Evolutionary conservation across 2,113 vertebrate genomes (phyloP).

Genomic region (Prietella phreatophila): DNA sequence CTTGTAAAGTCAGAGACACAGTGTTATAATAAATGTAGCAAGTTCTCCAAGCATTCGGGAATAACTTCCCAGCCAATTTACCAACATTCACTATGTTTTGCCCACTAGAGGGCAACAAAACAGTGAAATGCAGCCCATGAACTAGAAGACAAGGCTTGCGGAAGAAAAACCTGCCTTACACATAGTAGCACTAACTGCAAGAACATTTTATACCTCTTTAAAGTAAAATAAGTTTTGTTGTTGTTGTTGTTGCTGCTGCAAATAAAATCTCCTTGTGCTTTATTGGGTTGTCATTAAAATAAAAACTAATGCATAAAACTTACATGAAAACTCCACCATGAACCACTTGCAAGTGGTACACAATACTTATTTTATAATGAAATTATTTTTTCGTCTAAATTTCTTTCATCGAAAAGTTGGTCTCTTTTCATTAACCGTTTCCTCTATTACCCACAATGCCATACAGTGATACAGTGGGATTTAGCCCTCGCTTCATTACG

Average conservation of each 20-base stretch:
- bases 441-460: not conserved
- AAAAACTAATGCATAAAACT: not conserved
- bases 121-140: not conserved
- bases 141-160: not conserved
- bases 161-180: not conserved
- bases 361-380: not conserved
- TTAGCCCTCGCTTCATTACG: not conserved
- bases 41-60: not conserved
- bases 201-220: not conserved
- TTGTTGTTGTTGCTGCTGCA: not conserved
- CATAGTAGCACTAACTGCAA: not conserved
- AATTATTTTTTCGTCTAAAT: not conserved
- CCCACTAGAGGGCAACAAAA: constrained; percentile 9
- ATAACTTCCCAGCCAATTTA: not conserved
- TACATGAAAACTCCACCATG: not conserved
- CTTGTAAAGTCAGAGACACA: not conserved
- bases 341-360: not conserved
- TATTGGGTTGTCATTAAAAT: not conserved
- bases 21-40: not conserved
- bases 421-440: not conserved
- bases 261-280: not conserved
- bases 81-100: not conserved
- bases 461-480: not conserved
- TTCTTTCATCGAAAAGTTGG: not conserved
- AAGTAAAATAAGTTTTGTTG: not conserved